Base-by-base conservation (phyloP, 2,888 invertebrate genomes). In the Drosophila formosana region DNA sequence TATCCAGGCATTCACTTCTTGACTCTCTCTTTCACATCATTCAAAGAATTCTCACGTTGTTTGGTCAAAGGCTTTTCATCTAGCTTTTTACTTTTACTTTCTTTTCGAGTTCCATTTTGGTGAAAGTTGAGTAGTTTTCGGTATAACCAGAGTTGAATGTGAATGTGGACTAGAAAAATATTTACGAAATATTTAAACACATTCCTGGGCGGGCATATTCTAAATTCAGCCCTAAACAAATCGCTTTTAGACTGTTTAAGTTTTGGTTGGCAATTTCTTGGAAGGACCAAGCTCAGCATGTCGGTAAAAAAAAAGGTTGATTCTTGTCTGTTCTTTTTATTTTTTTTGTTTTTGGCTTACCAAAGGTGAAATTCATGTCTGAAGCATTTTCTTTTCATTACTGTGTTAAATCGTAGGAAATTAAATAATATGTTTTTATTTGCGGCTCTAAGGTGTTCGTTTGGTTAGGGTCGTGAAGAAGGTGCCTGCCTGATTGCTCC, bases 11-110 rank as follows among this genome's bases (percentile, higher is more conserved):
- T 18, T 41, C 39, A 26, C 34, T 26, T 45, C 26, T 46, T 30
- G 45, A n/a, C 37, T 37, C 37, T n/a, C 37, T 4, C 37, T n/a
- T 1, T 4, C 34, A 28, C 1, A 7, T 37, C 30, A 55, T 39
- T 13, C 13, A 13, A 3, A 13, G 39, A 39, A 18, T 7, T 18
- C 8, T 13, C 4, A 41, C 39, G 5, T 41, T 13, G n/a, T 37
- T 4, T 11, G 4, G n/a, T 60, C 28, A 25, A 58, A 49, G 46
- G 34, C 13, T 49, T 60, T 65, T 66, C 53, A 53, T 53, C 43
- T 53, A 25, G 13, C 32, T 43, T 41, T 18, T 18, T 18, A 18
- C 18, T 18, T 18, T 18, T 18, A 18, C 18, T 18, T 18, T 43
- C 60, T 47, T 58, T 32, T 30, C 39, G 18, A 51, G 32, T 28